Conservation (phyloP, 2,888 invertebrate species). For the Ectropis crepuscularia region DNA sequence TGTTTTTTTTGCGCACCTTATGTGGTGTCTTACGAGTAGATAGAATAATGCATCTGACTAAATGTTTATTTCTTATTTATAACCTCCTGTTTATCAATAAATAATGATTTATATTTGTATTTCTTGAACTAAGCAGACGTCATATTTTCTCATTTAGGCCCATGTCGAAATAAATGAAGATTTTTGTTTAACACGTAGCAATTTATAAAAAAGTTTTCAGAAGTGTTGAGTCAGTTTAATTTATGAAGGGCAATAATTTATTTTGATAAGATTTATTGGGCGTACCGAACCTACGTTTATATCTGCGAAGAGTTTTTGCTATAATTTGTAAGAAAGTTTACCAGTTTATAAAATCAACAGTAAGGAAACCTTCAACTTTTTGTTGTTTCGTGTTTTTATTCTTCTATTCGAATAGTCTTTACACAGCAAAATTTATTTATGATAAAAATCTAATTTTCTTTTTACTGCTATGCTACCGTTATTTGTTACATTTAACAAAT, state of each 20-base stretch:
- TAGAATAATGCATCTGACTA: no score
- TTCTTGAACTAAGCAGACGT: slow-evolving; percentile 1
- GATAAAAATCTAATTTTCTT: no score
- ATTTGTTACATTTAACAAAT: no score
- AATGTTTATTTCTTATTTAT: no score
- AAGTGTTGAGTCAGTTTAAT: slow-evolving; percentile 45
- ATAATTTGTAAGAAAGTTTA: slow-evolving; percentile 18
- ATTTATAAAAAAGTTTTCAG: slow-evolving; percentile 42
- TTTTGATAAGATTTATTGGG: slow-evolving; percentile 41
- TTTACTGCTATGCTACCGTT: no score
- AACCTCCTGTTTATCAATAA: no score
- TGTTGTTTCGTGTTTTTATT: no score
- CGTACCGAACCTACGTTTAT: slow-evolving; percentile 6
- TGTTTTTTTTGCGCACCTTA: no score
- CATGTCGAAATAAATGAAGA: slow-evolving; percentile 30
- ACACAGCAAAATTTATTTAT: no score
- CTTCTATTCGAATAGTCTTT: no score
- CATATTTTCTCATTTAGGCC: slow-evolving; percentile 13
- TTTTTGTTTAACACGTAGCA: slow-evolving; percentile 42
- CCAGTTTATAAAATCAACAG: neutral
- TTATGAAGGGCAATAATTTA: slow-evolving; percentile 42
- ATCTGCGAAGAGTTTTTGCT: slow-evolving; percentile 20
- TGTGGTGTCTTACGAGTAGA: no score
- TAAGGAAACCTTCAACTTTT: no score
- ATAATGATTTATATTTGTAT: neutral